These are phyloP conservation scores for Psococerastis gibbosa DNA, from an alignment of 2,888 invertebrate genomes.

Conservation along the genomic window DNA sequence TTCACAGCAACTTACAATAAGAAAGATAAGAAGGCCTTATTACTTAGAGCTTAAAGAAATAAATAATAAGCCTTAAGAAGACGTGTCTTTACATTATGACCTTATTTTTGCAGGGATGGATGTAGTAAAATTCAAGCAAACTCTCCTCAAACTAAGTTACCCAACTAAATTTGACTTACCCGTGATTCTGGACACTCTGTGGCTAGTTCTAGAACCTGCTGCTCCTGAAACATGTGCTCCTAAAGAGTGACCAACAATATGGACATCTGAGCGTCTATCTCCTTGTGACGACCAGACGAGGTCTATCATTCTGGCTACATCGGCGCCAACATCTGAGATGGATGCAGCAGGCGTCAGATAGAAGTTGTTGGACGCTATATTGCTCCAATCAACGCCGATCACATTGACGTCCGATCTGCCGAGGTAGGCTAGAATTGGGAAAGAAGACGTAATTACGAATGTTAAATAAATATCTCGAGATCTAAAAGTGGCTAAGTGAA, in stretches of 20 bases:
- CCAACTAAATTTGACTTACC: too few species aligned
- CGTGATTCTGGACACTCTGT: slow-evolving; percentile 13
- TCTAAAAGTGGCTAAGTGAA: too few species aligned
- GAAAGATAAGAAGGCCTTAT: too few species aligned
- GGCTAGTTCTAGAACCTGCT: slow-evolving; percentile 18
- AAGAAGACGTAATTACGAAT: not conserved
- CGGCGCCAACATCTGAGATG: slow-evolving; percentile 20
- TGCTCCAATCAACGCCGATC: slow-evolving; percentile 31
- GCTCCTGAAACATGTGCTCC: slow-evolving; percentile 25
- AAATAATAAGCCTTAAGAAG: too few species aligned
- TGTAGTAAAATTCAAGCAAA: too few species aligned
- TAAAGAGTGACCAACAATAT: slow-evolving; percentile 25
- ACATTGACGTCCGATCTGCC: slow-evolving; percentile 27
- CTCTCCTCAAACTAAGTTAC: too few species aligned
- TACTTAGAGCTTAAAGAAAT: too few species aligned
- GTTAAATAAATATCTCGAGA: too few species aligned
- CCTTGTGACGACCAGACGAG: slow-evolving; percentile 20
- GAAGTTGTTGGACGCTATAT: slow-evolving; percentile 17
- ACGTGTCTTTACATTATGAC: too few species aligned
- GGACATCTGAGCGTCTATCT: slow-evolving; percentile 20
- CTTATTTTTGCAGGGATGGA: too few species aligned
- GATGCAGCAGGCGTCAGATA: slow-evolving; percentile 18
- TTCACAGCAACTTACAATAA: too few species aligned
- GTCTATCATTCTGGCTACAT: slow-evolving; percentile 22
- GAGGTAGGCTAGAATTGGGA: slow-evolving; percentile 24